Percentiles rank a stretch among this genome's conserved stretches.
phyloP scores from a whole-genome alignment of 2,797 vertebrate genomes.

The Columba guinea region DNA sequence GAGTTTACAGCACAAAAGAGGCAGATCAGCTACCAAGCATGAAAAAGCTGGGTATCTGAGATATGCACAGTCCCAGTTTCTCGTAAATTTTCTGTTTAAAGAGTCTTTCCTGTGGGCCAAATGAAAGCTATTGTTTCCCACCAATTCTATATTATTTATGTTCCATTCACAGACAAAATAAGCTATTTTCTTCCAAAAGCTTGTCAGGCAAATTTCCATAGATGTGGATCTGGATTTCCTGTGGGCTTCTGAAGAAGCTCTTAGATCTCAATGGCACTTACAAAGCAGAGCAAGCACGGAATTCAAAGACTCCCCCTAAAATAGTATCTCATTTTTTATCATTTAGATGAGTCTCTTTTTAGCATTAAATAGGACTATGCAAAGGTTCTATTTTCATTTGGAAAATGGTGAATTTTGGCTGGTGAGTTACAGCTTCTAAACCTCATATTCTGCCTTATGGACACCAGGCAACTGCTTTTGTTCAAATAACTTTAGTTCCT shows the following conservation, averaged over 20 bases:
- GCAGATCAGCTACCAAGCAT: not conserved
- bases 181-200: not conserved
- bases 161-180: not conserved
- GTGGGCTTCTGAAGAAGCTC: not conserved
- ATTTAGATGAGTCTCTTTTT: not conserved
- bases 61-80: not conserved
- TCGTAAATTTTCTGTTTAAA: not conserved
- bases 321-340: not conserved
- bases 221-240: not conserved
- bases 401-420: not conserved
- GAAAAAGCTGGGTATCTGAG: not conserved
- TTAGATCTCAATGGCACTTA: not conserved
- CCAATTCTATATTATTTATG: not conserved
- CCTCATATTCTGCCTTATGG: not conserved
- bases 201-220: not conserved
- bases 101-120: not conserved
- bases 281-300: not conserved
- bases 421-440: not conserved
- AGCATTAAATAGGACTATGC: not conserved
- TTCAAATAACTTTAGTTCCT: rapidly evolving
- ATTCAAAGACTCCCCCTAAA: not conserved
- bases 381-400: not conserved
- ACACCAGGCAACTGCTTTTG: not conserved
- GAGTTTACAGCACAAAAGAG: not conserved
- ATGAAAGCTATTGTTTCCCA: not conserved